A percentile compares a stretch with the other conserved stretches of the same genome.
Evolutionary conservation across 2,888 invertebrate genomes (phyloP).

Genomic region (Quadroppia sp.): DNA sequence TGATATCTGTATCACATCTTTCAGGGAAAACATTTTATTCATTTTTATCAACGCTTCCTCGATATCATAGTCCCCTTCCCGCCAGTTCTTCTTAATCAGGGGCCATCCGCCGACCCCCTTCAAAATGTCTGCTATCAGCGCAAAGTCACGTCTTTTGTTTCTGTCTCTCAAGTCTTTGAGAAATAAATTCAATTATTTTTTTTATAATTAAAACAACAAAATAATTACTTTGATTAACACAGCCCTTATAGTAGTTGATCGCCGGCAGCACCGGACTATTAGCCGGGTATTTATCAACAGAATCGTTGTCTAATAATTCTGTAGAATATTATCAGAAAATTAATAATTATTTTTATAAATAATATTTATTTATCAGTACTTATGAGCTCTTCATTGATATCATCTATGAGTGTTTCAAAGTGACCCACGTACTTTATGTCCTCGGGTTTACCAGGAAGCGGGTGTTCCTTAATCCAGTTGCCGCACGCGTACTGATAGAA

Average conservation of each 20-base stretch:
- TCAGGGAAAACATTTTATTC: not conserved
- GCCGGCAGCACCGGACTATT: not conserved
- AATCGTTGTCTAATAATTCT: not conserved
- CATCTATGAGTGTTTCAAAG: too few relatives aligned
- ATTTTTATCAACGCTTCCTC: not conserved
- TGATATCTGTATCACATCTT: not conserved
- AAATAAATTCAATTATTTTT: too few relatives aligned
- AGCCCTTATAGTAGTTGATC: conserved; percentile 25
- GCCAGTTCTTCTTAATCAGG: not conserved
- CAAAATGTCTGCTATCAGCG: too few relatives aligned
- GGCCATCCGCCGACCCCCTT: too few relatives aligned
- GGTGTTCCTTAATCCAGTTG: not conserved
- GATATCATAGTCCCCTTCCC: not conserved
- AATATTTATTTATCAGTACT: not conserved
- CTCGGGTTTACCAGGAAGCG: not conserved
- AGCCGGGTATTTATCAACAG: not conserved
- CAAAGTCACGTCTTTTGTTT: too few relatives aligned
- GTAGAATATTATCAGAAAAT: not conserved
- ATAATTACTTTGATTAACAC: conserved; percentile 13
- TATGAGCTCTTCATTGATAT: not conserved
- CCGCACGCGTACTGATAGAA: conserved; percentile 25
- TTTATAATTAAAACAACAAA: too few relatives aligned
- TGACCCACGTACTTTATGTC: not conserved
- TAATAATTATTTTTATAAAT: not conserved
- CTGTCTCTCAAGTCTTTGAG: too few relatives aligned